Conservation (phyloP, 2,797 vertebrate species). For the Aselliscus stoliczkanus region DNA sequence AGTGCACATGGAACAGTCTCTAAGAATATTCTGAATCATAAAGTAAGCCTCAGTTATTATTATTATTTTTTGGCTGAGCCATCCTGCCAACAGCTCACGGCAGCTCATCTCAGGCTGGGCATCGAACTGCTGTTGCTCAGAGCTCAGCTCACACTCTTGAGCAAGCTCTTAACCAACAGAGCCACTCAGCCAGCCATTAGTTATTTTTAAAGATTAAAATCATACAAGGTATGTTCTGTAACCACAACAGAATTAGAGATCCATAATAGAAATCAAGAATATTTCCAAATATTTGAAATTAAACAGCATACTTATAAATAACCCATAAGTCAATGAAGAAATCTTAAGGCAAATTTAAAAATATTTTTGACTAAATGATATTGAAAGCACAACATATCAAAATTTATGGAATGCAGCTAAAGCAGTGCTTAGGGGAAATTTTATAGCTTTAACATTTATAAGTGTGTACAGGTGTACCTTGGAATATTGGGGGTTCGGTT, state of each 20-base stretch:
- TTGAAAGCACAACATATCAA: background rate
- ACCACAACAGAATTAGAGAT: background rate
- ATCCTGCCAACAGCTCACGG: no score
- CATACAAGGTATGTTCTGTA: background rate
- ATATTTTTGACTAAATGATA: background rate
- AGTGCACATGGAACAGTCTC: background rate
- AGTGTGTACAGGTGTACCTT: background rate
- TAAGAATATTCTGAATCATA: background rate
- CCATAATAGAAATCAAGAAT: background rate
- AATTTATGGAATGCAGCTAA: background rate
- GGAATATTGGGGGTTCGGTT: no score
- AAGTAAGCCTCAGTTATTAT: conserved; percentile 10
- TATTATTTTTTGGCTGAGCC: no score
- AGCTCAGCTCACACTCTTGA: no score
- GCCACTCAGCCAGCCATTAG: no score
- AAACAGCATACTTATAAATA: background rate
- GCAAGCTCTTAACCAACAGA: no score
- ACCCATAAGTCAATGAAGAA: background rate
- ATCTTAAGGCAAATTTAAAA: background rate
- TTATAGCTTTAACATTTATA: background rate
- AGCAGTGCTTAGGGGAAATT: background rate
- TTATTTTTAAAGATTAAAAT: conserved; percentile 3
- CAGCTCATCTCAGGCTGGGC: no score
- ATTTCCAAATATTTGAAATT: background rate
- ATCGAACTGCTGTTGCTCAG: no score